phyloP scores from a whole-genome alignment of 2,888 invertebrate genomes.

The Oligia strigilis region DNA sequence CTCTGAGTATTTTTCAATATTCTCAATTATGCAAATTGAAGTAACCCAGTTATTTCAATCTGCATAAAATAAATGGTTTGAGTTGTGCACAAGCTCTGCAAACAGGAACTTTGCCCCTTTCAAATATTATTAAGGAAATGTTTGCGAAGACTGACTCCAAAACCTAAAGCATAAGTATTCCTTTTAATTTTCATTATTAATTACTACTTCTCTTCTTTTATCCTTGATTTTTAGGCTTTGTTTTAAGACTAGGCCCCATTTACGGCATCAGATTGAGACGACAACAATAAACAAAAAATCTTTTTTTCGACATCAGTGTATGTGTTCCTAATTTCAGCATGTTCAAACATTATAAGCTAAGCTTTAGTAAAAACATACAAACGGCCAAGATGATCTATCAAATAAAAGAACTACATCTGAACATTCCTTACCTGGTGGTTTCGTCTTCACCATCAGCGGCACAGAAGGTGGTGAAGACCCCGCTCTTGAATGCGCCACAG shows the following conservation, averaged over 20 bases:
- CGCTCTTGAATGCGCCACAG: conserved; percentile 85
- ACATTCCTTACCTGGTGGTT: conserved; percentile 82
- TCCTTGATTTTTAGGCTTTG: background rate
- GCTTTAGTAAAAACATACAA: background rate
- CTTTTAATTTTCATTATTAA: conserved; percentile 1
- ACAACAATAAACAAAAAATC: background rate
- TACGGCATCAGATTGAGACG: background rate
- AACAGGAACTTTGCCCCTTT: conserved; percentile 41
- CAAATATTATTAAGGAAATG: conserved; percentile 41
- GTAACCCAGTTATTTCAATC: conserved; percentile 48
- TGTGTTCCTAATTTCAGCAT: background rate
- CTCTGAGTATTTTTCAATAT: conserved; percentile 47
- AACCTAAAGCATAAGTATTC: background rate
- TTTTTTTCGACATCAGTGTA: background rate
- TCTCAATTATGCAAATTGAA: conserved; percentile 48
- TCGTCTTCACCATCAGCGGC: conserved; percentile 84
- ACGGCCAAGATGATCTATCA: background rate
- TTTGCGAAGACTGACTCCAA: conserved; percentile 14
- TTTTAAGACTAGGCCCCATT: background rate
- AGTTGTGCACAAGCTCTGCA: conserved; percentile 25
- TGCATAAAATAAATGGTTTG: conserved; percentile 44
- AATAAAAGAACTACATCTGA: background rate
- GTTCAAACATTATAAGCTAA: background rate
- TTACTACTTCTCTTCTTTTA: background rate
- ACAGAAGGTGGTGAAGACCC: conserved; percentile 83